Conservation (phyloP, 2,113 vertebrate species). For the Lutjanus erythropterus region DNA sequence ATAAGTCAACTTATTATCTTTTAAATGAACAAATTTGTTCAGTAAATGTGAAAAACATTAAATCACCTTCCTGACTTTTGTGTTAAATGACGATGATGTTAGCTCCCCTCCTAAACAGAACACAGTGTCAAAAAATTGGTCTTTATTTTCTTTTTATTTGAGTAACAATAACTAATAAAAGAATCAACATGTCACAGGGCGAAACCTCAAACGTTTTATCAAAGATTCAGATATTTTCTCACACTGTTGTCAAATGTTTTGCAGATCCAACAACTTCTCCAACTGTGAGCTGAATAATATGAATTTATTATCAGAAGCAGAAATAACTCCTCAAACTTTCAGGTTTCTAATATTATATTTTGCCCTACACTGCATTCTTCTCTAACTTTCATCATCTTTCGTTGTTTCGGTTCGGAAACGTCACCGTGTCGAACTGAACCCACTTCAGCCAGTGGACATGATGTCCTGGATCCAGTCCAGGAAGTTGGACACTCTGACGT, state of each 20-base stretch:
- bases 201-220: too few relatives aligned
- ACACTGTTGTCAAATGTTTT: too few relatives aligned
- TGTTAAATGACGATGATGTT: background rate
- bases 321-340: too few relatives aligned
- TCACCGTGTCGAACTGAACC: background rate
- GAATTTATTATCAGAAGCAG: too few relatives aligned
- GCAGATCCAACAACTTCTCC: too few relatives aligned
- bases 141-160: background rate
- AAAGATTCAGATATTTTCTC: too few relatives aligned
- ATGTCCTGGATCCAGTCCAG: conserved; percentile 84
- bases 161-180: background rate
- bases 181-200: background rate
- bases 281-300: too few relatives aligned
- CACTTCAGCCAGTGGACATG: conserved; percentile 69
- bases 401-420: background rate
- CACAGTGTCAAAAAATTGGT: background rate
- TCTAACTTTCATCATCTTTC: background rate
- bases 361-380: background rate
- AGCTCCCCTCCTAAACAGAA: background rate
- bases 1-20: background rate
- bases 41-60: too few relatives aligned
- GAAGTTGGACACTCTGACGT: conserved; percentile 89
- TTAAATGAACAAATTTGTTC: background rate
- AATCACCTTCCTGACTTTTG: background rate
- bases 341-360: background rate